phyloP scores from a whole-genome alignment of 1,140 invertebrate species.

The Zaprionus gabonicus region DNA sequence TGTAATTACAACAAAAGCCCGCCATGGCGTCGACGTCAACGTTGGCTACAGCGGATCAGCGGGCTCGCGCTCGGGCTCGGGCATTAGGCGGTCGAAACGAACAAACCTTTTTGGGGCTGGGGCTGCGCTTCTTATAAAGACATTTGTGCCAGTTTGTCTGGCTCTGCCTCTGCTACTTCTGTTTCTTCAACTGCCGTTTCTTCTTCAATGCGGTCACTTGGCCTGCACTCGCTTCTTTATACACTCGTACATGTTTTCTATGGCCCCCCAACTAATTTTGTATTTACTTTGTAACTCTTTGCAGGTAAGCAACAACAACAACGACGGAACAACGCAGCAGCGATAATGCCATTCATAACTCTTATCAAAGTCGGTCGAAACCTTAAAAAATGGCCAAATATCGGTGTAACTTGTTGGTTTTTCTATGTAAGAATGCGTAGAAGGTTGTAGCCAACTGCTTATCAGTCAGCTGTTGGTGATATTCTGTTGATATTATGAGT shows the following conservation, averaged over 20 bases:
- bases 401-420: neutral
- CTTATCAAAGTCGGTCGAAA: conserved; percentile 70
- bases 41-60: conserved; percentile 7
- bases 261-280: conserved; percentile 42
- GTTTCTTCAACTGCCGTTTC: neutral
- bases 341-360: conserved; percentile 53
- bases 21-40: neutral
- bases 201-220: conserved; percentile 55
- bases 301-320: conserved; percentile 59
- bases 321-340: neutral
- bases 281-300: conserved; percentile 60
- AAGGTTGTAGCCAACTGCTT: neutral
- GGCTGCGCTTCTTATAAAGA: conserved; percentile 56
- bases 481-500: neutral
- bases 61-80: conserved; percentile 13
- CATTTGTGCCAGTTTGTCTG: conserved; percentile 70
- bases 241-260: conserved; percentile 6
- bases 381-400: conserved; percentile 14
- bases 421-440: conserved; percentile 1
- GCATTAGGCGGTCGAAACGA: conserved; percentile 40
- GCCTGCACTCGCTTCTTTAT: conserved; percentile 14
- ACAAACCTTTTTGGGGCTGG: conserved; percentile 51
- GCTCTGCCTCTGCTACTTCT: neutral
- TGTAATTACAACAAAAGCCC: conserved; percentile 69
- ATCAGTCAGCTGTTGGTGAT: neutral